A percentile compares a stretch with the other conserved stretches of the same genome.
Conservation (phyloP, 2,797 vertebrate species). For the Macroramphosus scolopax region DNA sequence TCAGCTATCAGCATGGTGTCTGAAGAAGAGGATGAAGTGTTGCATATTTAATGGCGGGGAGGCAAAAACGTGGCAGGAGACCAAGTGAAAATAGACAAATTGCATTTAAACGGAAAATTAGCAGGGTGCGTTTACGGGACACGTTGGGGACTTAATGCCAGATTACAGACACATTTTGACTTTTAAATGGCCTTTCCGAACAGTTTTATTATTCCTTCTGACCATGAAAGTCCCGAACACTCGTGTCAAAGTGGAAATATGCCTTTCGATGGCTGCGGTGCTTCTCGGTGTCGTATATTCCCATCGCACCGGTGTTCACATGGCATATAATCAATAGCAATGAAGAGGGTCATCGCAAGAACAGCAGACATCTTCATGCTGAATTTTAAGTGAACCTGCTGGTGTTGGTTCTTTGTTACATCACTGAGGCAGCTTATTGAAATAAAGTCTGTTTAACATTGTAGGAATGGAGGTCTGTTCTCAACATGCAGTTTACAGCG, state of each 20-base stretch:
- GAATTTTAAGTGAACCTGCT: conserved; percentile 18
- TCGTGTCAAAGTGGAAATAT: conserved; percentile 21
- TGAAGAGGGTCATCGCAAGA: conserved; percentile 40
- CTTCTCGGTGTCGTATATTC: conserved; percentile 36
- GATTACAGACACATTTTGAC: conserved; percentile 7
- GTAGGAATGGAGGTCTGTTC: too few species aligned
- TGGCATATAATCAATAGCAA: conserved; percentile 49
- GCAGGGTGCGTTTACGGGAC: conserved; percentile 2
- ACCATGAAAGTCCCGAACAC: conserved; percentile 14
- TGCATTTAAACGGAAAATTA: conserved; percentile 13
- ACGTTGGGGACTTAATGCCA: not conserved
- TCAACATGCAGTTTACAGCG: too few species aligned
- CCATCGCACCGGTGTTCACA: conserved; percentile 25
- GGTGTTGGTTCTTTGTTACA: conserved; percentile 11
- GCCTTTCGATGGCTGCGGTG: conserved; percentile 14
- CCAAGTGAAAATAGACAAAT: conserved; percentile 17
- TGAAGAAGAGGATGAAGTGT: conserved; percentile 27
- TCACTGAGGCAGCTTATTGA: too few species aligned
- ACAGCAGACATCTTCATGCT: conserved; percentile 13
- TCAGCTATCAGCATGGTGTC: conserved; percentile 49
- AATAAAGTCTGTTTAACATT: too few species aligned
- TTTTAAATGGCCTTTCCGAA: conserved; percentile 3
- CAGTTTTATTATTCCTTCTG: conserved; percentile 5
- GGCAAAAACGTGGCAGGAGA: too few species aligned
- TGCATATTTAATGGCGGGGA: conserved; percentile 37